Conservation (phyloP, 2,113 vertebrate species). For the Aptenodytes forsteri region DNA sequence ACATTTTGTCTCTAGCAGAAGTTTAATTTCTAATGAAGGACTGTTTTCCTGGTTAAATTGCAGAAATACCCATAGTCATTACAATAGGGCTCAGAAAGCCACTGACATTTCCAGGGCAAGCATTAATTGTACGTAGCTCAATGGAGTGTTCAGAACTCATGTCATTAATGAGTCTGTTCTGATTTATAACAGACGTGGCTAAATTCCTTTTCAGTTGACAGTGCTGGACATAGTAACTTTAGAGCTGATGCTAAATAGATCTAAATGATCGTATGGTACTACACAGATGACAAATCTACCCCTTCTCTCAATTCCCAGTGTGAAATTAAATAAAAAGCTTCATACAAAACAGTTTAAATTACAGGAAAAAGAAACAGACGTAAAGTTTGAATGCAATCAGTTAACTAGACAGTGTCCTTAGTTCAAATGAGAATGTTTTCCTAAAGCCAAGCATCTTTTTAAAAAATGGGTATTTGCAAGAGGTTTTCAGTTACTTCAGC, state of each 20-base stretch:
- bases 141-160: background rate
- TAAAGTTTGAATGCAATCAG: background rate
- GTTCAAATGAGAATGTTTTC: slow-evolving; percentile 5
- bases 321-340: background rate
- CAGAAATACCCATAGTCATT: background rate
- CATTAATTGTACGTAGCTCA: background rate
- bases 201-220: background rate
- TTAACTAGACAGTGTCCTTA: background rate
- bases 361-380: background rate
- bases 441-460: background rate
- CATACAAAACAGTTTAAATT: background rate
- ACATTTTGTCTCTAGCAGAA: background rate
- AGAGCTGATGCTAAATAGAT: background rate
- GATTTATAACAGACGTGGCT: background rate
- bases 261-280: background rate
- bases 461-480: background rate
- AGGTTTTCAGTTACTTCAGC: background rate
- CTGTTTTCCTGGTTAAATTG: background rate
- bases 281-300: background rate
- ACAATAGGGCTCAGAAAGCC: background rate
- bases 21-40: background rate
- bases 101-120: background rate
- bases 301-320: slow-evolving; percentile 1
- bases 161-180: background rate
- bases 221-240: background rate